Base-by-base conservation (phyloP, 2,888 invertebrate genomes). In the Nasonia oneida region DNA sequence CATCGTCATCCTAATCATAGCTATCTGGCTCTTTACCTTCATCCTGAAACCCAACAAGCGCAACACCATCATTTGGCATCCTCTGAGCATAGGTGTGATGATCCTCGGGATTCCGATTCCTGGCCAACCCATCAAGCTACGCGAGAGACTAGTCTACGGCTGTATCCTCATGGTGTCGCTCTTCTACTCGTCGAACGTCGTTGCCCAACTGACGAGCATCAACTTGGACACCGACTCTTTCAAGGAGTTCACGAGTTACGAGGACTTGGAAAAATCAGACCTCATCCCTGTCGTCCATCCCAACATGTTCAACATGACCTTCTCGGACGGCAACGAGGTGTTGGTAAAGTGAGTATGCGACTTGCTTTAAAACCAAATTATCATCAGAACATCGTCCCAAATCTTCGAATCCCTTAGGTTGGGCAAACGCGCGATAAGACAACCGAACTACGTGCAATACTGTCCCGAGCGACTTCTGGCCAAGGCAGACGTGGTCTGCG, bases 111-210 rank as follows among this genome's bases (percentile, higher is more conserved):
- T 81, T 3, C n/a, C 80, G 0, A 50, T 57, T 8, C 23, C 37
- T n/a, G 33, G 42, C 0, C 75, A 42, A 2, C 80, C 84, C 1
- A 33, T 1, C 2, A 50, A 18, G 1, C 53, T 84, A 8, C 64
- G 61, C 3, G 76, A 81, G 14, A 50, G 80, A 42, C n/a, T 84
- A 15, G 15, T 84, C 14, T 84, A 47, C 37, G 84, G 70, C 0
- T 81, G 64, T 37, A n/a, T 81, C n/a, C 18, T 80, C 10, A 37
- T 81, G 0, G 47, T 84, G 10, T 75, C 80, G 2, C 6, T 84
- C 14, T 67, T 84, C 42, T 84, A 84, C 70, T 80, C 84, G 3
- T 76, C 87, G 1, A 79, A 14, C 12, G 33, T 86, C 5, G 71
- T 83, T 14, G 79, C 76, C 5, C 71, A 78, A 5, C n/a, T 87